phyloP scores from a whole-genome alignment of 2,797 vertebrate genomes.

The Coreius guichenoti region DNA sequence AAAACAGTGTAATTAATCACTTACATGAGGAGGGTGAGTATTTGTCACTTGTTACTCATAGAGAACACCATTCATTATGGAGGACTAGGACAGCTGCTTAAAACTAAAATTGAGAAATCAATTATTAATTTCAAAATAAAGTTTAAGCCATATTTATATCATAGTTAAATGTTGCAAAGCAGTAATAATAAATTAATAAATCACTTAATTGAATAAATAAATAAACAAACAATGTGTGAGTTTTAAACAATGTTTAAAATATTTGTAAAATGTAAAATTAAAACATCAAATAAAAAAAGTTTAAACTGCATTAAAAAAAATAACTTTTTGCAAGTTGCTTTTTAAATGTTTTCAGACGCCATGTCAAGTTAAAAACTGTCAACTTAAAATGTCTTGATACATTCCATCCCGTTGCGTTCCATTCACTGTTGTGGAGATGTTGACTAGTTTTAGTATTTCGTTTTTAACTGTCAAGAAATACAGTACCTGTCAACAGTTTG shows the following conservation, averaged over 20 bases:
- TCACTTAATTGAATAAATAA: background rate
- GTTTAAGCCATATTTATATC: background rate
- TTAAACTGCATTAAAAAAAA: too few species aligned
- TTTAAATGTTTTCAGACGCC: background rate
- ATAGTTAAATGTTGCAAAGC: background rate
- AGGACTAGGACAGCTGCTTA: background rate
- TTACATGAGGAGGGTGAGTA: conserved; percentile 51
- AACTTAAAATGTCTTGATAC: background rate
- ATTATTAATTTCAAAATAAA: background rate
- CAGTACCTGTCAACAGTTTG: too few species aligned
- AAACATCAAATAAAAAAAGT: background rate
- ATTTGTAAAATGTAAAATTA: background rate
- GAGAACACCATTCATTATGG: background rate
- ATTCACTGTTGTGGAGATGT: background rate
- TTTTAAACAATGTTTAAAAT: background rate
- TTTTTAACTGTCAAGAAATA: background rate
- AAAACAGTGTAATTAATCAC: conserved; percentile 88
- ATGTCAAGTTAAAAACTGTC: background rate
- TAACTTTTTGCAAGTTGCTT: background rate
- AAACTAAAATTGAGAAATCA: background rate
- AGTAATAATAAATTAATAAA: background rate
- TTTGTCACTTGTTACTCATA: conserved; percentile 11
- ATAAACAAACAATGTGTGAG: too few species aligned
- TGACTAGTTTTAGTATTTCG: background rate
- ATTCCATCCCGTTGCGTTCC: background rate